phyloP scores from a whole-genome alignment of 2,113 vertebrate species.

The Pica pica region DNA sequence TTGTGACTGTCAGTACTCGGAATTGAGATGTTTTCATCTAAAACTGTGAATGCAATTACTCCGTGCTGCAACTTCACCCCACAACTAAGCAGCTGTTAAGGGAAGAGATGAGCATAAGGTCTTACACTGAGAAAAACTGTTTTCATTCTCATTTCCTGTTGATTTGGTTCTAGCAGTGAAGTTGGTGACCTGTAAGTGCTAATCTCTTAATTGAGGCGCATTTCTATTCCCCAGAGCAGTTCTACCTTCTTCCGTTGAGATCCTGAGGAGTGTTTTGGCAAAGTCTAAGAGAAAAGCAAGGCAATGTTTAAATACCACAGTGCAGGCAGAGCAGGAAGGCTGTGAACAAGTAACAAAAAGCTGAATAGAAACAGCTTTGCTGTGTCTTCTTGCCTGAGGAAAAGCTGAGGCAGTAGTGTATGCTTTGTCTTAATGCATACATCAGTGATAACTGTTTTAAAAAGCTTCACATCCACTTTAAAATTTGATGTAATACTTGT shows the following conservation, averaged over 20 bases:
- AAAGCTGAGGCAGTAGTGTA: not conserved
- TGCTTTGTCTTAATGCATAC: not conserved
- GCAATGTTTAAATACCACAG: not conserved
- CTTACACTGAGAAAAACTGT: not conserved
- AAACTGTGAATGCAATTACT: not conserved
- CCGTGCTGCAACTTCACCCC: not conserved
- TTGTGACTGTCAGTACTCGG: not conserved
- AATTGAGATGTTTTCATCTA: not conserved
- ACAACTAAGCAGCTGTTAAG: not conserved
- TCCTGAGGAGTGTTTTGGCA: not conserved
- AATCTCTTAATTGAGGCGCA: not conserved
- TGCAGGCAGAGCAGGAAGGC: not conserved
- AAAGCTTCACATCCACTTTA: not conserved
- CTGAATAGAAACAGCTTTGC: not conserved
- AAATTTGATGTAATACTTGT: not conserved
- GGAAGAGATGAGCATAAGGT: not conserved
- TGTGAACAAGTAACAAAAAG: not conserved
- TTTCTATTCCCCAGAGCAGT: not conserved
- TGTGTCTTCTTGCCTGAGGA: not conserved
- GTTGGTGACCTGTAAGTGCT: not conserved
- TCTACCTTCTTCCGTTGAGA: not conserved
- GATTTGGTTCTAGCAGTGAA: not conserved
- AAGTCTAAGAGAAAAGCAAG: not conserved
- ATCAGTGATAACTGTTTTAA: not conserved
- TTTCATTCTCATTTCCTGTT: not conserved